phyloP scores from a whole-genome alignment of 2,888 invertebrate genomes.

The Epinotia demarniana region DNA sequence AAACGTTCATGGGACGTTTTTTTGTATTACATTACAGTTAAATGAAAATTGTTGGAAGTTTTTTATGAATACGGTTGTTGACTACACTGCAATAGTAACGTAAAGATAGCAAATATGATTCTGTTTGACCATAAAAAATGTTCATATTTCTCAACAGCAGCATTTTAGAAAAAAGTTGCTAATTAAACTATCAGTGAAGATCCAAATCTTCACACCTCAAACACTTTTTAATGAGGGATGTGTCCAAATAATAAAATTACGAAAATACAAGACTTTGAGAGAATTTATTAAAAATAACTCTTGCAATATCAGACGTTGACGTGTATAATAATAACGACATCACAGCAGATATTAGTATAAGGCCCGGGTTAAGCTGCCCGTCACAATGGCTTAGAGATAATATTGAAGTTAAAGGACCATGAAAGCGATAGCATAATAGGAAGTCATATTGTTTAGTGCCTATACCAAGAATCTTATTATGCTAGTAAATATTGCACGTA shows the following conservation, averaged over 20 bases:
- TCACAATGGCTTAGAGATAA: slow-evolving; percentile 33
- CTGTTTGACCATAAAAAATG: no score
- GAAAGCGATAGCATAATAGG: slow-evolving; percentile 14
- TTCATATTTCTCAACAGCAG: no score
- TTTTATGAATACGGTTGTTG: no score
- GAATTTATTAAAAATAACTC: background rate
- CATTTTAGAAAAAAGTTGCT: no score
- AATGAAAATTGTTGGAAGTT: no score
- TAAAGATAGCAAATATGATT: no score
- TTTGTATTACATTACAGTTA: no score
- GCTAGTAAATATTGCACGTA: background rate
- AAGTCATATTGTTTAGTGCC: slow-evolving; percentile 7
- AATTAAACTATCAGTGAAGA: no score
- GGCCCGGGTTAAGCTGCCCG: slow-evolving; percentile 1
- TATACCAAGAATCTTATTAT: background rate
- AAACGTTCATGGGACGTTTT: no score
- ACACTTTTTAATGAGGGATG: no score
- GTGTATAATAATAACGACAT: slow-evolving; percentile 16
- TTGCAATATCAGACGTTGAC: slow-evolving; percentile 2
- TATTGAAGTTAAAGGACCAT: slow-evolving; percentile 24
- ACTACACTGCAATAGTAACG: no score
- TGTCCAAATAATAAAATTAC: background rate
- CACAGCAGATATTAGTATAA: slow-evolving; percentile 2
- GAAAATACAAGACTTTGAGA: background rate
- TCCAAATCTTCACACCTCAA: no score